Evolutionary conservation across 1,140 invertebrate species (phyloP).

Genomic region (Drosophila eugracilis): DNA sequence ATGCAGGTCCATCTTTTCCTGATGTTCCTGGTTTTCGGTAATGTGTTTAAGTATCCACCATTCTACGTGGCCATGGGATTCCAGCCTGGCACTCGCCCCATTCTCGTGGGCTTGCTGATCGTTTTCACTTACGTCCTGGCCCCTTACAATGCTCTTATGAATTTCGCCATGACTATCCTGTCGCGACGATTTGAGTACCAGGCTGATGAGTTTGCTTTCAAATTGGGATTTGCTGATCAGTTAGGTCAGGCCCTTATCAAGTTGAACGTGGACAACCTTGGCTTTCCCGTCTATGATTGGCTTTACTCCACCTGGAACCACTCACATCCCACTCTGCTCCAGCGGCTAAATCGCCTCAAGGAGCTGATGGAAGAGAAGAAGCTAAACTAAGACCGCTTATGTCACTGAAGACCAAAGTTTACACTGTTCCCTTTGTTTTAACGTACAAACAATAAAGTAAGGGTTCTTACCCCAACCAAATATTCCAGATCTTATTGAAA

Average conservation of each 20-base stretch:
- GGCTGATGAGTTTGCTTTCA: constrained; percentile 97
- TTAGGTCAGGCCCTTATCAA: constrained; percentile 94
- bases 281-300: constrained; percentile 96
- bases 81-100: constrained; percentile 89
- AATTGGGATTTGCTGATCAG: constrained; percentile 89
- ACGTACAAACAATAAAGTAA: constrained; percentile 29
- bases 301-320: constrained; percentile 97
- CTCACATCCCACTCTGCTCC: constrained; percentile 97
- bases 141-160: constrained; percentile 95
- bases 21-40: constrained; percentile 94
- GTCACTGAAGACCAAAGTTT: constrained; percentile 60
- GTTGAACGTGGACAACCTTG: constrained; percentile 97
- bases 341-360: constrained; percentile 89
- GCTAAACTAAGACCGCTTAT: constrained; percentile 31
- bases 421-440: constrained; percentile 36
- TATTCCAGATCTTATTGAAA: background rate
- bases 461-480: constrained; percentile 15
- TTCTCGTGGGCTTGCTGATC: constrained; percentile 96
- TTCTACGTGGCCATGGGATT: constrained; percentile 97
- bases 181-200: constrained; percentile 96
- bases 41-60: constrained; percentile 91
- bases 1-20: constrained; percentile 91
- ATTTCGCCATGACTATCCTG: constrained; percentile 89
- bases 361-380: constrained; percentile 69
- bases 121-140: constrained; percentile 96